Evolutionary conservation across 2,797 vertebrate genomes (phyloP), one percentile per base, ranked within the genome.

Genomic region (Cossypha caffra): DNA sequence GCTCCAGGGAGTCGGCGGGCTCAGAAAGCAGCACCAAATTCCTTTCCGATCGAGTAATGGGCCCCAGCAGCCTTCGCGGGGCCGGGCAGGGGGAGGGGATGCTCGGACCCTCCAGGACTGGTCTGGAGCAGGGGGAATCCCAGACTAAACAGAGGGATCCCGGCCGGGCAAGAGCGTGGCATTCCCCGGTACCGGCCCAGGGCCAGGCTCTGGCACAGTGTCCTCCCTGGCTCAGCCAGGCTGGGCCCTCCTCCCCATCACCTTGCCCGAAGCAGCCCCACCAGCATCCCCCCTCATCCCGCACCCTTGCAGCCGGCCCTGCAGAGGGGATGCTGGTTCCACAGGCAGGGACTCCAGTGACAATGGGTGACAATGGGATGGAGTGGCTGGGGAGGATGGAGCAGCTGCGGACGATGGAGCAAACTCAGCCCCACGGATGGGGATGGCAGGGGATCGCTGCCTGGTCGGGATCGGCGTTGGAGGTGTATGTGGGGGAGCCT

Each of bases 11-110:
- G 88, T 81, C 96, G 38, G 95, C 87, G 68, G 87, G 81, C 69
- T 85, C 96, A 87, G 95, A 95, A 97, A 96, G 94, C 95, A 96
- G 97, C 96, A 96, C 95, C 90, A 88, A 97, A 97, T 97, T 97
- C 97, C 97, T 96, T 97, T 97, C 97, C 25, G 86, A 97, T 97
- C 96, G 50, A 97, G 96, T 97, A 95, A 97, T 97, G 94, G 89
- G 96, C 95, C 96, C 97, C 97, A 97, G 95, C 95, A 96, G 96
- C 95, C 94, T 96, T 84, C 54, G 94, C 95, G 93, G 71, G 90
- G 94, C 94, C 68, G 25, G 52, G 94, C 87, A 93, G 96, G 95
- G 94, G 93, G 89, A 91, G 87, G 93, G 92, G 93, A 86, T 31
- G 43, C 83, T 93, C 23, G 79, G 96, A 90, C 95, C 96, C 95